phyloP scores from a whole-genome alignment of 2,113 vertebrate genomes.

The Procavia capensis region DNA sequence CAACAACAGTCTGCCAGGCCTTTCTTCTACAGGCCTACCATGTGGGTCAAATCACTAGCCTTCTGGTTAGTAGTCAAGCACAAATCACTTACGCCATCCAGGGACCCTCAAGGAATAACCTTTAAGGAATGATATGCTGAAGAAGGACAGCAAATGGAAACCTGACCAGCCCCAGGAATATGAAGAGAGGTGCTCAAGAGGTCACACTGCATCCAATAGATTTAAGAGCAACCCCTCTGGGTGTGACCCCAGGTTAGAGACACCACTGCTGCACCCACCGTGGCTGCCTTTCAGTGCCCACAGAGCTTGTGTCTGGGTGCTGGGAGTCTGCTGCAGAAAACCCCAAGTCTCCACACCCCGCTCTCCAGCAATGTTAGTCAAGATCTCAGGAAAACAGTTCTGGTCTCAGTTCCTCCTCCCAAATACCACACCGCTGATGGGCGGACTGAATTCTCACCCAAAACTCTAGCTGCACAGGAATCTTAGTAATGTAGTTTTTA shows the following conservation, averaged over 20 bases:
- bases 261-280: neutral
- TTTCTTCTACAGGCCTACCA: neutral
- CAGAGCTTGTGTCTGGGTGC: neutral
- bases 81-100: neutral
- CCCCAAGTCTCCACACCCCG: no score
- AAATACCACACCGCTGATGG: neutral
- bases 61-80: no score
- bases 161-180: fast-evolving
- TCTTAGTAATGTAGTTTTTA: neutral
- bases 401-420: neutral
- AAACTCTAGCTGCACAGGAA: neutral
- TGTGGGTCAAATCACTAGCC: no score
- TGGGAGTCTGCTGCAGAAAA: neutral
- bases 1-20: neutral
- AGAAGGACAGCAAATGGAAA: fast-evolving
- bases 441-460: neutral
- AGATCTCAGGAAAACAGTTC: neutral
- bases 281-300: neutral
- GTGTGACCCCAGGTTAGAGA: fast-evolving
- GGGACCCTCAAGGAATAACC: neutral
- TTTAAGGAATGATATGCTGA: neutral
- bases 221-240: neutral
- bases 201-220: fast-evolving
- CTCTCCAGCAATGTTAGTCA: neutral
- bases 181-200: neutral